Conservation (phyloP, 2,797 vertebrate species). For the Sphenodon punctatus region DNA sequence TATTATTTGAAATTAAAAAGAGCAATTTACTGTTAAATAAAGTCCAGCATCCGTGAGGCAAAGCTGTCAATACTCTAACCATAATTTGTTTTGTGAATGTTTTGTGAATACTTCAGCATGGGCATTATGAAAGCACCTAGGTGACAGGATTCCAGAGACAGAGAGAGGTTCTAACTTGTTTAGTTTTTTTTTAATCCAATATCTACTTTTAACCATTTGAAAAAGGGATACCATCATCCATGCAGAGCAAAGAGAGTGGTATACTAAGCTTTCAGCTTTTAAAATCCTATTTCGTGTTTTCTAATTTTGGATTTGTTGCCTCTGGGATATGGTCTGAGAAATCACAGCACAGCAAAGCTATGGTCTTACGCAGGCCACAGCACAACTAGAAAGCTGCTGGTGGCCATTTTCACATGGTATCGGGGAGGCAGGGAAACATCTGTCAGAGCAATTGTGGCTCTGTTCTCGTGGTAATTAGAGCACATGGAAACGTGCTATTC, state of each 20-base stretch:
- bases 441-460: too few relatives aligned
- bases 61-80: slow-evolving; percentile 52
- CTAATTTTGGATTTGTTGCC: slow-evolving; percentile 33
- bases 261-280: neutral
- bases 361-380: slow-evolving; percentile 22
- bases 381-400: neutral
- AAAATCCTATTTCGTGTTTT: slow-evolving; percentile 27
- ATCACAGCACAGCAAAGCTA: slow-evolving; percentile 31
- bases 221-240: neutral
- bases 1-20: slow-evolving; percentile 52
- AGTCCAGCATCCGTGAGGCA: slow-evolving; percentile 51
- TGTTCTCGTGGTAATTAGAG: too few relatives aligned
- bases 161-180: slow-evolving; percentile 20
- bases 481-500: too few relatives aligned
- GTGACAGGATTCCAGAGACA: slow-evolving; percentile 14
- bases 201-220: slow-evolving; percentile 46
- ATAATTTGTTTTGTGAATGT: neutral
- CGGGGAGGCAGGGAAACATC: too few relatives aligned
- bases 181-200: slow-evolving; percentile 58
- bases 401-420: neutral
- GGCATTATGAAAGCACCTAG: slow-evolving; percentile 20
- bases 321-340: slow-evolving; percentile 57
- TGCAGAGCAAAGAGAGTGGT: neutral
- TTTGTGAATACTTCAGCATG: slow-evolving; percentile 23
- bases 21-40: slow-evolving; percentile 54